Base-by-base conservation (phyloP, 2,797 vertebrate genomes). In the Gadopsis marmoratus region DNA sequence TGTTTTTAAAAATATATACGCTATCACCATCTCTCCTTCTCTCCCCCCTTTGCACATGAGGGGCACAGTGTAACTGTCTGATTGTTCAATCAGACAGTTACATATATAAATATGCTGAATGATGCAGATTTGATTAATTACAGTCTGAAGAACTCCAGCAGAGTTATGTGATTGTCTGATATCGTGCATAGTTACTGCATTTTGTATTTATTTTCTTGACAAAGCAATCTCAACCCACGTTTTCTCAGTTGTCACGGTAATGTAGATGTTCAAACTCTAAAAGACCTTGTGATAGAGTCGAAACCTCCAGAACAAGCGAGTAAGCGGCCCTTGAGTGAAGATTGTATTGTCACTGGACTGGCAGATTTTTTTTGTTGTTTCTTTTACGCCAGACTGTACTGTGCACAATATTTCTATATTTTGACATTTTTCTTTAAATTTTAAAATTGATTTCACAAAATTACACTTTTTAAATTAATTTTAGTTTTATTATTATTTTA, bases 31-130 rank as follows among this genome's bases (percentile, higher is more conserved):
- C 13, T 43, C 41, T 14, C 43, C 19, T 76, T 56, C 21, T n/a
- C n/a, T n/a, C n/a, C n/a, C n/a, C n/a, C n/a, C n/a, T n/a, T n/a
- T n/a, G n/a, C n/a, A n/a, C n/a, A n/a, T n/a, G n/a, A n/a, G n/a
- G n/a, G n/a, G n/a, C n/a, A n/a, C n/a, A n/a, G n/a, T n/a, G n/a
- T n/a, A n/a, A n/a, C n/a, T n/a, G n/a, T n/a, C n/a, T n/a, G n/a
- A n/a, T n/a, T n/a, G 29, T 71, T 67, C 17, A 51, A 8, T 60
- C 53, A 84, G 48, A 73, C 58, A 35, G 58, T 71, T n/a, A n/a
- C n/a, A n/a, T n/a, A n/a, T n/a, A n/a, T 83, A 84, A 89, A 88
- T 83, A 79, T 64, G 67, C 73, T 66, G 82, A 86, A 67, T 69
- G 63, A 71, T 68, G 78, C 62, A 80, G 79, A 89, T 86, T 85